Conservation (phyloP, 1,140 invertebrate species). For the Eulimnadia texana region DNA sequence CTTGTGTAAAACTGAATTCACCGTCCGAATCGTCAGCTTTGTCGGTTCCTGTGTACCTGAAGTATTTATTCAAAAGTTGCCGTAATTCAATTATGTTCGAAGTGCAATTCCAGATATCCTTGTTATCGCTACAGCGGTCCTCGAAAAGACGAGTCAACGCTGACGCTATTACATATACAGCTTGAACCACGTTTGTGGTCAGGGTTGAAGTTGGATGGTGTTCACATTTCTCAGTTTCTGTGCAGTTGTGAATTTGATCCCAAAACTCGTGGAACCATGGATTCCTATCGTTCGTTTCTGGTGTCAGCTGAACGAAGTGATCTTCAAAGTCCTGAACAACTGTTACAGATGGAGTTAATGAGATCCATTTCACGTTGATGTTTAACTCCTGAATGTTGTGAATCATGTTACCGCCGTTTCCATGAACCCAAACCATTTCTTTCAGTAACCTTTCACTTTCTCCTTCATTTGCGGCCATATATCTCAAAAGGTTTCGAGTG, state of each 20-base stretch:
- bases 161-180: slow-evolving; percentile 26
- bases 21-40: slow-evolving; percentile 23
- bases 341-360: slow-evolving; percentile 13
- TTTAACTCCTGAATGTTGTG: neutral
- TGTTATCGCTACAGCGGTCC: slow-evolving; percentile 22
- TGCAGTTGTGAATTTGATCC: slow-evolving; percentile 23
- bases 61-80: slow-evolving; percentile 24
- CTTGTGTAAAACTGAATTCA: slow-evolving; percentile 27
- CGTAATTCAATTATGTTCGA: slow-evolving; percentile 1
- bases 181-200: slow-evolving; percentile 30
- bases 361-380: slow-evolving; percentile 1
- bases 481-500: slow-evolving; percentile 21
- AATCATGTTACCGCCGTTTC: neutral
- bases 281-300: slow-evolving; percentile 27
- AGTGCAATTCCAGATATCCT: neutral
- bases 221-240: slow-evolving; percentile 18
- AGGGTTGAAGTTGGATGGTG: slow-evolving; percentile 22
- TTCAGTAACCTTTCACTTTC: slow-evolving; percentile 8
- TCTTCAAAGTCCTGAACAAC: slow-evolving; percentile 22
- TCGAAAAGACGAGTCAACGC: slow-evolving; percentile 23
- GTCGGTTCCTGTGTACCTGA: slow-evolving; percentile 23
- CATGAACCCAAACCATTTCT: slow-evolving; percentile 20
- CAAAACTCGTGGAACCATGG: slow-evolving; percentile 34
- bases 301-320: slow-evolving; percentile 23
- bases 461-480: neutral